Base-by-base conservation (phyloP, 2,113 vertebrate species). In the Channa argus region DNA sequence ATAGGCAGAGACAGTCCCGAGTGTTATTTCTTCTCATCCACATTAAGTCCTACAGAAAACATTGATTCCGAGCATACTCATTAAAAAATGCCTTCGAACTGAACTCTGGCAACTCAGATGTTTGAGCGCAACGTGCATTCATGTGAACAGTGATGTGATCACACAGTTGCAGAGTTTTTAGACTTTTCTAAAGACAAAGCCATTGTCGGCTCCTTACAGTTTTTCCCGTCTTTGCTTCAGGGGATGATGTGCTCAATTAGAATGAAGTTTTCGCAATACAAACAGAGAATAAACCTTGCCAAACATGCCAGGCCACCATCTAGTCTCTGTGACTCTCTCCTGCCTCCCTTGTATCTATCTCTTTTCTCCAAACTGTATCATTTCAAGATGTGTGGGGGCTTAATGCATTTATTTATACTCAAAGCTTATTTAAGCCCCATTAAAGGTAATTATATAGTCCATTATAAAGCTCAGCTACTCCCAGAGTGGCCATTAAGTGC, bases 361-460 rank as follows among this genome's bases (percentile, higher is more conserved):
- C 53, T 43, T 70, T 52, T 67, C 56, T 74, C 41, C 63, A 63
- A 33, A 56, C 68, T 80, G 93, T 86, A 92, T 93, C 79, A 88
- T 88, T 92, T 92, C 88, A 92, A 93, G 90, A 92, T 93, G 89
- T 87, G 77, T 34, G 54, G 75, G 84, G 81, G 84, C 82, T 85
- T 88, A 88, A 87, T 90, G 87, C 89, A 86, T 92, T 92, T 92
- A 83, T 90, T 93, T 86, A 82, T 87, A 70, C 85, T 90, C 84
- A 91, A 91, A 91, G 88, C 88, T 86, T 91, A 88, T 91, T 92
- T 88, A 88, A 87, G 78, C 82, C 84, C 84, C 83, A 93, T 92
- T 93, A 92, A 89, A 88, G 86, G 79, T 88, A 89, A 92, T 93
- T 90, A 90, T 85, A 88, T 79, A 88, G 74, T 67, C 86, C 1